These are phyloP conservation scores for Saguinus imperator DNA, from an alignment of 2,113 vertebrate species.

Conservation along the genomic window DNA sequence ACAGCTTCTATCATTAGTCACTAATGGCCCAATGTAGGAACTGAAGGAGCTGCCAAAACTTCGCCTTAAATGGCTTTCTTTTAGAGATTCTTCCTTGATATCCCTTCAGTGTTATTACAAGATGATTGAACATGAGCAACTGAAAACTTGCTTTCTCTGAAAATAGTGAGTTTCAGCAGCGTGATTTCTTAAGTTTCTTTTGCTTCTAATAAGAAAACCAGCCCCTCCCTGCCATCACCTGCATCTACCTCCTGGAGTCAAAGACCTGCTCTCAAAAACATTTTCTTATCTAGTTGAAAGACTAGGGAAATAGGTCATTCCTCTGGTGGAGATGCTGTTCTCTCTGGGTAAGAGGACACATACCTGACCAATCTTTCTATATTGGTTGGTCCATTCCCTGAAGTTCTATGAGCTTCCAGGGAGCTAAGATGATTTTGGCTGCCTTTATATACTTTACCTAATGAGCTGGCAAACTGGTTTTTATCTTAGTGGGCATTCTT, in stretches of 20 bases:
- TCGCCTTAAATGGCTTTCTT: not conserved
- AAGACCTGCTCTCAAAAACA: not conserved
- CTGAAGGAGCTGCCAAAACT: not conserved
- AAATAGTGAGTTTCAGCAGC: not conserved
- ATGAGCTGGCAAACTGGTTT: constrained; percentile 71
- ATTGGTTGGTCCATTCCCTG: not conserved
- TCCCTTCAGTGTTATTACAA: not conserved
- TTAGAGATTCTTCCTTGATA: not conserved
- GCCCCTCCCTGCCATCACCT: not conserved
- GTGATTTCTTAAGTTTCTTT: not conserved
- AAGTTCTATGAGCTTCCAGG: not conserved
- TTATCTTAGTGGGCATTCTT: constrained; percentile 70
- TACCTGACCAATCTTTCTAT: not conserved
- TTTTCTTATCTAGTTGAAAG: not conserved
- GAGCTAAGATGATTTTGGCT: not conserved
- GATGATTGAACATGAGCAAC: not conserved
- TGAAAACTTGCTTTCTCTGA: not conserved
- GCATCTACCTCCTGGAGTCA: not conserved
- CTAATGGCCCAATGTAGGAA: not conserved
- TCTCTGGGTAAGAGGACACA: not conserved
- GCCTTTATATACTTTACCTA: constrained; percentile 58
- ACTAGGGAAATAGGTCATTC: not conserved
- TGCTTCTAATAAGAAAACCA: not conserved
- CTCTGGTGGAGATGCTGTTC: not conserved
- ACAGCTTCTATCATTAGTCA: not conserved